Evolutionary conservation across 2,113 vertebrate species (phyloP).

Genomic region (Catagonus wagneri): DNA sequence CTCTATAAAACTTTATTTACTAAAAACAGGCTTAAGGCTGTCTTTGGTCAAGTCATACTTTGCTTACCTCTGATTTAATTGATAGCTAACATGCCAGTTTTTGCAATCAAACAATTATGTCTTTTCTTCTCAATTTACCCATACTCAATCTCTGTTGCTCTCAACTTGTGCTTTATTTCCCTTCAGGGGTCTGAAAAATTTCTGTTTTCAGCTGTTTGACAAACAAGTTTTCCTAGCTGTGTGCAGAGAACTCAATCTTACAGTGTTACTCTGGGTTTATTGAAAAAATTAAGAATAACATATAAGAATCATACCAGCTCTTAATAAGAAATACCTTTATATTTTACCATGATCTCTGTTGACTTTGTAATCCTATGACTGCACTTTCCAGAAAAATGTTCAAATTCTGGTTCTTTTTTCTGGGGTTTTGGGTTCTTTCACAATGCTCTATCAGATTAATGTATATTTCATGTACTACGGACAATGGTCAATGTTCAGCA

Average conservation of each 20-base stretch:
- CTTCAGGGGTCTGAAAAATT: neutral
- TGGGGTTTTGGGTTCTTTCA: neutral
- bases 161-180: neutral
- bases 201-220: neutral
- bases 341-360: neutral
- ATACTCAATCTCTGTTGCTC: neutral
- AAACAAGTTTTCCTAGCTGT: neutral
- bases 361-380: neutral
- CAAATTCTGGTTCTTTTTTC: neutral
- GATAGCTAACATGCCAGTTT: neutral
- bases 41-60: neutral
- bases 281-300: neutral
- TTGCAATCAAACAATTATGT: neutral
- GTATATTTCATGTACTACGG: neutral
- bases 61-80: neutral
- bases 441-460: neutral
- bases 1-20: constrained; percentile 7
- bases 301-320: constrained; percentile 3
- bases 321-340: neutral
- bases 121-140: neutral
- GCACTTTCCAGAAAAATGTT: neutral
- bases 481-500: neutral
- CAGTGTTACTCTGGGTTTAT: neutral
- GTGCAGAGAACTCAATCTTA: neutral
- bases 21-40: neutral